A percentile compares a stretch with the other conserved stretches of the same genome.
Conservation (phyloP, 2,113 vertebrate genomes). For the Piaya cayana region DNA sequence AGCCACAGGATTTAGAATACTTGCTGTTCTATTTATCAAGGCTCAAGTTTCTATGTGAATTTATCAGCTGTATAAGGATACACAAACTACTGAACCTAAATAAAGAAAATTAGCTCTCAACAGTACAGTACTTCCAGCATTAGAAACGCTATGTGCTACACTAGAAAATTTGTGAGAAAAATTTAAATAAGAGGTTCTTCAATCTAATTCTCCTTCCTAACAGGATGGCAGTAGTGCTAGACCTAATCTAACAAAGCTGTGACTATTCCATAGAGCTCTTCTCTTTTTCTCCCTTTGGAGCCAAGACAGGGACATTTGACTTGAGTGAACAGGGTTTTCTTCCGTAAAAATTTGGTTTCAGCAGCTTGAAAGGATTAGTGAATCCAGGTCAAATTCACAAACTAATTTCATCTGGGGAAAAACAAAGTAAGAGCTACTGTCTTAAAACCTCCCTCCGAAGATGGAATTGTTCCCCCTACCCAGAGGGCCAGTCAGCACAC, state of each 20-base stretch:
- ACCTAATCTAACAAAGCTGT: background rate
- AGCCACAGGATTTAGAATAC: background rate
- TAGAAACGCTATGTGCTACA: background rate
- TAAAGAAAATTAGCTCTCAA: background rate
- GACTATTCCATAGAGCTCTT: background rate
- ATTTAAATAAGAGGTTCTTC: background rate
- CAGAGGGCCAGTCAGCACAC: background rate
- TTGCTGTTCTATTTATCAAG: background rate
- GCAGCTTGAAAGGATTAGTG: conserved; percentile 8
- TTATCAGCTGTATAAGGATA: background rate
- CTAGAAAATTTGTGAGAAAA: background rate
- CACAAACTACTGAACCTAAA: background rate
- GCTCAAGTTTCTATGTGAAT: background rate
- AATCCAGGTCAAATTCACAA: background rate
- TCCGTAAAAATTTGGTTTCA: background rate
- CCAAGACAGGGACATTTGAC: background rate
- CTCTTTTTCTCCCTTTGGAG: background rate
- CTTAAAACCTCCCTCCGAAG: background rate
- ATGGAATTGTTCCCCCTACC: background rate
- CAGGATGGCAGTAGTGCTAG: background rate
- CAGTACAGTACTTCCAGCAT: background rate
- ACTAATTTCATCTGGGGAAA: conserved; percentile 5
- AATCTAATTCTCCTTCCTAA: background rate
- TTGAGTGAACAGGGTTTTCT: background rate
- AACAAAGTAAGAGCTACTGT: background rate